Percentiles rank a stretch among this genome's conserved stretches.
Evolutionary conservation across 1,140 invertebrate genomes (phyloP).

Genomic region (Lordiphosa collinella): DNA sequence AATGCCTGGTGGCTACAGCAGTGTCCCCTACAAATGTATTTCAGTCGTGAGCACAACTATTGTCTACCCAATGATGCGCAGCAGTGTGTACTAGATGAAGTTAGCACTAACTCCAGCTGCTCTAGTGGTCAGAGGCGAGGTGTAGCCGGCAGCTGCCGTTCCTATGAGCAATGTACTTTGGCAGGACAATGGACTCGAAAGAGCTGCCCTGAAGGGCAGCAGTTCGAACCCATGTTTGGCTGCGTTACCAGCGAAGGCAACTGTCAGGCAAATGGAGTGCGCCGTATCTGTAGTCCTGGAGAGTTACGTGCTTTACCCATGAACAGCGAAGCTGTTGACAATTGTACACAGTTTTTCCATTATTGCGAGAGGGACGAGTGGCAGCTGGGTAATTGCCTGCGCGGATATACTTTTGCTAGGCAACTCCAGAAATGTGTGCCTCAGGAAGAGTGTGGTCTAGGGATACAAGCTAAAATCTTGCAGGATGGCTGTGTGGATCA

Average conservation of each 20-base stretch:
- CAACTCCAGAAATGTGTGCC: slow-evolving; percentile 30
- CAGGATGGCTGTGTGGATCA: slow-evolving; percentile 34
- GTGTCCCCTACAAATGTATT: slow-evolving; percentile 70
- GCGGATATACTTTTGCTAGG: slow-evolving; percentile 34
- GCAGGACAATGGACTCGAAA: slow-evolving; percentile 29
- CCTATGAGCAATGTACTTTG: slow-evolving; percentile 42
- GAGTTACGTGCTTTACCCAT: slow-evolving; percentile 28
- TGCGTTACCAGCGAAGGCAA: slow-evolving; percentile 51
- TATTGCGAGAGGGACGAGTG: slow-evolving; percentile 57
- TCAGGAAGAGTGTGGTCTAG: slow-evolving; percentile 13
- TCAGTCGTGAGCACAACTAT: slow-evolving; percentile 55
- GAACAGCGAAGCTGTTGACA: neutral
- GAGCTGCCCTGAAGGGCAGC: slow-evolving; percentile 24
- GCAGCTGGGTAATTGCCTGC: slow-evolving; percentile 50
- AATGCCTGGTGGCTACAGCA: slow-evolving; percentile 67
- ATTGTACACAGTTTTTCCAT: slow-evolving; percentile 56
- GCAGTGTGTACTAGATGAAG: slow-evolving; percentile 15
- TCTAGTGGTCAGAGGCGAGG: slow-evolving; percentile 20
- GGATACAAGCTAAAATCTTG: neutral
- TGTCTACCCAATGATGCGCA: slow-evolving; percentile 54
- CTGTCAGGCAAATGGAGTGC: slow-evolving; percentile 52
- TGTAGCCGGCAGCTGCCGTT: slow-evolving; percentile 49
- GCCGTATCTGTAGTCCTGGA: slow-evolving; percentile 35
- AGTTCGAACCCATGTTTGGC: slow-evolving; percentile 48
- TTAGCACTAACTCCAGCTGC: slow-evolving; percentile 8